Conservation (phyloP, 2,113 vertebrate species). For the Poecilia latipinna region DNA sequence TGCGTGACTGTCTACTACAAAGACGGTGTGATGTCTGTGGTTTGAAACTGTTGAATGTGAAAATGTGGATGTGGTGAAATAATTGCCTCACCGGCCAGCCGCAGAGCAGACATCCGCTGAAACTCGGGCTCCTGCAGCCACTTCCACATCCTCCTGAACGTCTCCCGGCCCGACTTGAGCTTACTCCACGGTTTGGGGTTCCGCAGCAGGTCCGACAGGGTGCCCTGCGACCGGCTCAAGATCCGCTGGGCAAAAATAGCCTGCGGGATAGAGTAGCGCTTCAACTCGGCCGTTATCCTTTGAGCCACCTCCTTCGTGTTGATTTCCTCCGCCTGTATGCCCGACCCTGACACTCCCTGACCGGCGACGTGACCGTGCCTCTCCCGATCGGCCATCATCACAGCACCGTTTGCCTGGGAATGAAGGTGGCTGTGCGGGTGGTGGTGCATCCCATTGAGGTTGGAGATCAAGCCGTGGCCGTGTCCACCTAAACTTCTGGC, state of each 20-base stretch:
- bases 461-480: slow-evolving; percentile 88
- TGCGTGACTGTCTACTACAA: not conserved
- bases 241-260: slow-evolving; percentile 98
- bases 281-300: slow-evolving; percentile 96
- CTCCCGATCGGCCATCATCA: slow-evolving; percentile 85
- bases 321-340: slow-evolving; percentile 92
- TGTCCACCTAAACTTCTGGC: slow-evolving; percentile 88
- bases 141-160: slow-evolving; percentile 99
- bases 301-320: slow-evolving; percentile 99
- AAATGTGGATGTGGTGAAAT: slow-evolving; percentile 1
- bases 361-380: slow-evolving; percentile 79
- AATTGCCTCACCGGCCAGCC: slow-evolving; percentile 89
- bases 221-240: slow-evolving; percentile 96
- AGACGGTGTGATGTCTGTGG: not conserved
- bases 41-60: slow-evolving; percentile 19
- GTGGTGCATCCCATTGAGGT: slow-evolving; percentile 90
- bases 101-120: slow-evolving; percentile 95
- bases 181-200: slow-evolving; percentile 99
- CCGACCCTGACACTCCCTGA: slow-evolving; percentile 83
- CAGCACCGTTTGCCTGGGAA: slow-evolving; percentile 83
- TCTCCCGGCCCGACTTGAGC: slow-evolving; percentile 98
- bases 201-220: slow-evolving; percentile 95
- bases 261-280: slow-evolving; percentile 98
- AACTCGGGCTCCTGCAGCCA: slow-evolving; percentile 99
- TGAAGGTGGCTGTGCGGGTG: slow-evolving; percentile 88